Evolutionary conservation across 1,140 invertebrate genomes (phyloP), one percentile per base, ranked within the genome.

Genomic region (Neodiprion fabricii): DNA sequence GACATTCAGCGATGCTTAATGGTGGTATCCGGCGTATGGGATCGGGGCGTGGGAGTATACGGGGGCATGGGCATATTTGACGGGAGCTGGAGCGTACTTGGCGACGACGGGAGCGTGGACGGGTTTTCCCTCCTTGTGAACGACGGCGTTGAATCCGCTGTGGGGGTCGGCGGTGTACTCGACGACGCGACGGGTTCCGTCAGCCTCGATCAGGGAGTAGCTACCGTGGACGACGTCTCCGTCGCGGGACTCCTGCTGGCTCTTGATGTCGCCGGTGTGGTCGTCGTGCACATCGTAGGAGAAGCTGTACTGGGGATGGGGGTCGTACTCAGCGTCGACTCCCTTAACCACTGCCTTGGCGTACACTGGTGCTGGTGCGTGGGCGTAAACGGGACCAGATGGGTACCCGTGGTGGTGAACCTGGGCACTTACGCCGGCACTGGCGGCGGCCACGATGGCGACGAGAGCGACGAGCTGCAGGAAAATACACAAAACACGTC

Each of bases 61-160:
- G 47, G n/a, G 48, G 67, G 83, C 80, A 69, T 72, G 72, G 47
- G 80, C 73, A 53, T 80, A 77, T 9, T 79, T 50, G 12, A 79
- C 75, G 21, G 78, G 79, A 72, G 79, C 80, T 73, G 74, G 75
- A 3, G 77, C 79, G 61, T 79, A 53, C 79, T 85, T 85, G 67
- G 84, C 77, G 23, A 83, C 75, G 23, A 76, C 78, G 11, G 11
- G 4, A 17, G 53, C 53, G n/a, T 17, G 53, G 28, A 40, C 28
- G 53, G 53, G 53, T 12, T 12, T 17, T 12, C 89, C 89, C 69
- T 90, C 85, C 75, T 85, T 77, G 28, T 74, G 49, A 7, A 81
- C 80, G 28, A 80, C 75, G 14, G 80, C 79, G 68, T 80, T 75
- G 73, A 81, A 81, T n/a, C 80, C 80, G 68, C 75, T 79, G 17